Evolutionary conservation across 1,140 invertebrate species (phyloP).

Genomic region (Drosophila rhopaloa): DNA sequence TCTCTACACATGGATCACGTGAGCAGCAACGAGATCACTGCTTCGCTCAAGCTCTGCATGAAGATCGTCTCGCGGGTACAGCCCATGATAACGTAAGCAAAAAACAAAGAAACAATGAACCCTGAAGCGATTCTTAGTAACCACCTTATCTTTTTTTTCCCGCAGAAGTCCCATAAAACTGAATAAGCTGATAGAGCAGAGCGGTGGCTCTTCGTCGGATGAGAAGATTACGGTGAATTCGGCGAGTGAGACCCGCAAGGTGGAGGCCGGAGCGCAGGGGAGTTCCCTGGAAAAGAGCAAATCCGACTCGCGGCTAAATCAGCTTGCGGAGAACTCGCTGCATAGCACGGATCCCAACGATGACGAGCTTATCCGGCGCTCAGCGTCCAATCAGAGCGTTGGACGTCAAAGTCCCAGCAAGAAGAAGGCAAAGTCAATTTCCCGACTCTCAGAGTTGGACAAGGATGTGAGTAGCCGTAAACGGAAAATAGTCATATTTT

Average conservation of each 20-base stretch:
- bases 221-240: constrained; percentile 40
- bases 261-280: constrained; percentile 14
- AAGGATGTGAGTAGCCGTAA: constrained; percentile 78
- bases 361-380: constrained; percentile 84
- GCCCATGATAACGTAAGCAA: constrained; percentile 86
- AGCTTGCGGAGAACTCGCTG: constrained; percentile 74
- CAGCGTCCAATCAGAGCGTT: constrained; percentile 85
- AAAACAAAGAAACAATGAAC: constrained; percentile 12
- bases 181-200: constrained; percentile 60
- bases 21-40: constrained; percentile 87
- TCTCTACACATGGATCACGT: constrained; percentile 87
- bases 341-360: constrained; percentile 74
- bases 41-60: constrained; percentile 88
- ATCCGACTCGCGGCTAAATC: constrained; percentile 88
- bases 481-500: too few relatives aligned
- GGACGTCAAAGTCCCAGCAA: constrained; percentile 85
- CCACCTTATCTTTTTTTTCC: constrained; percentile 12
- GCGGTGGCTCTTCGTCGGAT: constrained; percentile 36
- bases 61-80: constrained; percentile 92
- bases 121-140: constrained; percentile 3
- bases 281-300: constrained; percentile 87
- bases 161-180: constrained; percentile 80
- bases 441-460: constrained; percentile 85
- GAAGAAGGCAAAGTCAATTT: constrained; percentile 86
- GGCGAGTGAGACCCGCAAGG: constrained; percentile 12